Evolutionary conservation across 2,113 vertebrate species (phyloP).

Genomic region (Cavia porcellus): DNA sequence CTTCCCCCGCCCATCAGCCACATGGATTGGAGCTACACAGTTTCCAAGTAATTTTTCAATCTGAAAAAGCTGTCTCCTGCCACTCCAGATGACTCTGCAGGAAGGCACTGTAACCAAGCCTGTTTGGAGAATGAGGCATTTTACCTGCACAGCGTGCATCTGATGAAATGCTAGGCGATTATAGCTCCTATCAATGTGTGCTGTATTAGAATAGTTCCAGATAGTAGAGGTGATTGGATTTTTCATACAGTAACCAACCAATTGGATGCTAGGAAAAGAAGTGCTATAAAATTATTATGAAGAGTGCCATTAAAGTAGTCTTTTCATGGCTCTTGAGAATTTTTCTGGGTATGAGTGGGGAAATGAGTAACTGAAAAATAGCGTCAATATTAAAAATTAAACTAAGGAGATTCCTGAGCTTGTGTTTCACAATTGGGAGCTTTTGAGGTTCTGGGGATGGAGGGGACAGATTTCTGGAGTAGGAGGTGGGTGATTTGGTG

Average conservation of each 20-base stretch:
- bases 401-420: not conserved
- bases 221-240: conserved; percentile 49
- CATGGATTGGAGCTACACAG: not conserved
- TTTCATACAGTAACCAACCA: conserved; percentile 36
- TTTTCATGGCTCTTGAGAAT: conserved; percentile 55
- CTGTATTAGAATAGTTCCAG: conserved; percentile 10
- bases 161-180: conserved; percentile 56
- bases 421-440: not conserved
- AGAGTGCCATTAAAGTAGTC: conserved; percentile 10
- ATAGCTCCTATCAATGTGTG: conserved; percentile 22
- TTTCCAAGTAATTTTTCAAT: conserved; percentile 8
- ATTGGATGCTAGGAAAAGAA: conserved; percentile 37
- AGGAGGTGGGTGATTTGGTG: not conserved
- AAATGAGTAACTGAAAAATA: conserved; percentile 47
- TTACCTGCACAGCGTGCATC: not conserved
- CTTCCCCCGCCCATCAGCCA: not conserved
- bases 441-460: not conserved
- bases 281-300: conserved; percentile 23
- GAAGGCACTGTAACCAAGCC: conserved; percentile 32
- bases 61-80: not conserved
- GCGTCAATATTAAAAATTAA: conserved; percentile 32
- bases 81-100: conserved; percentile 29
- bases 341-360: not conserved
- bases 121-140: conserved; percentile 45
- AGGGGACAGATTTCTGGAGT: not conserved